Evolutionary conservation across 2,113 vertebrate genomes (phyloP).

Genomic region (Dipodomys ordii): DNA sequence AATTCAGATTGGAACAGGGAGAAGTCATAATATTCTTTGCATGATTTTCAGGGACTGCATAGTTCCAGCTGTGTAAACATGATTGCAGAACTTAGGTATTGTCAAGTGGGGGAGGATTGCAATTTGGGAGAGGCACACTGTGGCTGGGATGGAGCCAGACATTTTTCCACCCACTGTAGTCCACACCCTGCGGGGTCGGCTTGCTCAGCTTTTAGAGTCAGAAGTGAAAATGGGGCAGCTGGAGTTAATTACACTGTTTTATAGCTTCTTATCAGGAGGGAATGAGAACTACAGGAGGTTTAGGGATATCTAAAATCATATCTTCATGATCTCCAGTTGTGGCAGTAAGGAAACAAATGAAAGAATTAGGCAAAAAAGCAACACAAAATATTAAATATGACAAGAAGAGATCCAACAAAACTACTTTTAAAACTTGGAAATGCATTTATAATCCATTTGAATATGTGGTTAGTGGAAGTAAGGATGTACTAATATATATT

Average conservation of each 20-base stretch:
- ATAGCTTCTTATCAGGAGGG: constrained; percentile 49
- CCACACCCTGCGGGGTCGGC: constrained; percentile 59
- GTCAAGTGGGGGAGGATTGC: constrained; percentile 57
- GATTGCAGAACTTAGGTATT: constrained; percentile 67
- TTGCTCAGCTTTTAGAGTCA: constrained; percentile 62
- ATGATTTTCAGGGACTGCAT: constrained; percentile 59
- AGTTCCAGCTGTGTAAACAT: constrained; percentile 78
- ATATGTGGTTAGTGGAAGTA: constrained; percentile 26
- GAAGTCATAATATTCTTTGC: constrained; percentile 38
- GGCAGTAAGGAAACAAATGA: constrained; percentile 55
- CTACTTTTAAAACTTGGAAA: not conserved
- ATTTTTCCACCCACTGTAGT: constrained; percentile 70
- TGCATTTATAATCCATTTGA: constrained; percentile 22
- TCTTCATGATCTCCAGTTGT: constrained; percentile 26
- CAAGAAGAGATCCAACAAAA: constrained; percentile 1
- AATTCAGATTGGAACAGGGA: constrained; percentile 34
- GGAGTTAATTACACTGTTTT: constrained; percentile 64
- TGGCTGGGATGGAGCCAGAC: constrained; percentile 59
- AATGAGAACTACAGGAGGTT: constrained; percentile 43
- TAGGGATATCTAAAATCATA: constrained; percentile 55
- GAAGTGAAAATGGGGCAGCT: constrained; percentile 67
- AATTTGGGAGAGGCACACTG: constrained; percentile 64
- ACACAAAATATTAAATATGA: constrained; percentile 22
- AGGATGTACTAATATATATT: not conserved
- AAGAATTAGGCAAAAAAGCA: constrained; percentile 57